phyloP scores from a whole-genome alignment of 2,888 invertebrate genomes.

The Selenia dentaria region DNA sequence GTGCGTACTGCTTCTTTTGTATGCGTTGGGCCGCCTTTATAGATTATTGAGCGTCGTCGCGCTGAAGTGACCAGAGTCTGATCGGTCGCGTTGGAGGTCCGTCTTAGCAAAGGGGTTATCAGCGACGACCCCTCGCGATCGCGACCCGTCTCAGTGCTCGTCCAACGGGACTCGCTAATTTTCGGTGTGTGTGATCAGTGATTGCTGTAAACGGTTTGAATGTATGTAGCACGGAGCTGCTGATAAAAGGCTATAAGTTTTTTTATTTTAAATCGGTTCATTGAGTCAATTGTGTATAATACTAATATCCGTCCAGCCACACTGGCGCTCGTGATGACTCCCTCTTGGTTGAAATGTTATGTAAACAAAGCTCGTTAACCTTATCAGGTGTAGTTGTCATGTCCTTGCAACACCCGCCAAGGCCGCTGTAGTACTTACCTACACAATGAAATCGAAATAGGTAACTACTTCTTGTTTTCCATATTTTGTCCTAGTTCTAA shows the following conservation, averaged over 20 bases:
- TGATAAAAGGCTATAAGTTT: slow-evolving; percentile 2
- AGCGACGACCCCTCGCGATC: slow-evolving; percentile 51
- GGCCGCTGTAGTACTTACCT: too few relatives aligned
- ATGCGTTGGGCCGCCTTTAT: slow-evolving; percentile 71
- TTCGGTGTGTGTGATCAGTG: slow-evolving; percentile 34
- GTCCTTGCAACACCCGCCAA: slow-evolving; percentile 12
- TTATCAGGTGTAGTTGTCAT: slow-evolving; percentile 15
- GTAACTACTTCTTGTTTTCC: too few relatives aligned
- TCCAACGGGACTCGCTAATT: slow-evolving; percentile 49
- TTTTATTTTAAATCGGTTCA: neutral
- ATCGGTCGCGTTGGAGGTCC: slow-evolving; percentile 62
- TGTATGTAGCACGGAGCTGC: slow-evolving; percentile 5
- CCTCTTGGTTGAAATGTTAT: slow-evolving; percentile 9
- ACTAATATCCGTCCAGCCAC: neutral
- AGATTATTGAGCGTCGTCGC: slow-evolving; percentile 57
- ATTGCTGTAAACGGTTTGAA: neutral
- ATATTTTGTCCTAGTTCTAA: too few relatives aligned
- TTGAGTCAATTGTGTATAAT: neutral
- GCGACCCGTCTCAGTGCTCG: slow-evolving; percentile 50
- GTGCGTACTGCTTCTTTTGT: slow-evolving; percentile 74
- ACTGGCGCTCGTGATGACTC: slow-evolving; percentile 13
- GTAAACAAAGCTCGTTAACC: slow-evolving; percentile 7
- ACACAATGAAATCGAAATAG: too few relatives aligned
- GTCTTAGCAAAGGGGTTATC: slow-evolving; percentile 66
- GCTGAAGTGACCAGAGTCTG: slow-evolving; percentile 62